These are phyloP conservation scores for Psix sp. DNA, from an alignment of 1,140 invertebrate genomes.

Conservation along the genomic window DNA sequence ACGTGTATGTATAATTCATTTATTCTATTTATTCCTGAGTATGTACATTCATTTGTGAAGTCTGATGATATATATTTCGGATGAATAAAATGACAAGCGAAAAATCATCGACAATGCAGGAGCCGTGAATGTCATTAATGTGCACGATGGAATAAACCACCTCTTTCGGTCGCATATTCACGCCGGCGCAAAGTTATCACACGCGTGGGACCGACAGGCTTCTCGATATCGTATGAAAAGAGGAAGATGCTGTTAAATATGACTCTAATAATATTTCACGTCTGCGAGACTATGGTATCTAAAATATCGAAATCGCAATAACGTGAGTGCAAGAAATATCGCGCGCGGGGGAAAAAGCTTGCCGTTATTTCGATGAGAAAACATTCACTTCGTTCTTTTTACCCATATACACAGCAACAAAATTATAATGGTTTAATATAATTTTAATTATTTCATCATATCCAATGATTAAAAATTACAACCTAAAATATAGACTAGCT, in stretches of 20 bases:
- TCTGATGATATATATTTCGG: background rate
- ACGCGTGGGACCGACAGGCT: conserved; percentile 52
- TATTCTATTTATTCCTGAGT: too few species aligned
- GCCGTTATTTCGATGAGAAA: background rate
- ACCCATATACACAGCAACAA: too few species aligned
- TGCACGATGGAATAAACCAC: conserved; percentile 18
- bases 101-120: conserved; percentile 42
- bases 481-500: too few species aligned
- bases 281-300: conserved; percentile 44
- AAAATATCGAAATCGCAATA: conserved; percentile 52
- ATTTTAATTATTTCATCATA: too few species aligned
- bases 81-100: conserved; percentile 3
- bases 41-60: background rate
- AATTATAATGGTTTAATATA: too few species aligned
- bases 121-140: conserved; percentile 28
- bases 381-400: background rate
- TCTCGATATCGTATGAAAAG: conserved; percentile 52
- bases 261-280: conserved; percentile 55
- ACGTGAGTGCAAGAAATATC: conserved; percentile 41
- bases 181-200: conserved; percentile 42
- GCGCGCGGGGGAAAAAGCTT: background rate
- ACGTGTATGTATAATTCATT: too few species aligned
- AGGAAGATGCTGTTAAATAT: conserved; percentile 51
- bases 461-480: too few species aligned
- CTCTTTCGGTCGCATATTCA: conserved; percentile 43